Evolutionary conservation across 2,113 vertebrate genomes (phyloP).

Genomic region (Hyaena hyaena): DNA sequence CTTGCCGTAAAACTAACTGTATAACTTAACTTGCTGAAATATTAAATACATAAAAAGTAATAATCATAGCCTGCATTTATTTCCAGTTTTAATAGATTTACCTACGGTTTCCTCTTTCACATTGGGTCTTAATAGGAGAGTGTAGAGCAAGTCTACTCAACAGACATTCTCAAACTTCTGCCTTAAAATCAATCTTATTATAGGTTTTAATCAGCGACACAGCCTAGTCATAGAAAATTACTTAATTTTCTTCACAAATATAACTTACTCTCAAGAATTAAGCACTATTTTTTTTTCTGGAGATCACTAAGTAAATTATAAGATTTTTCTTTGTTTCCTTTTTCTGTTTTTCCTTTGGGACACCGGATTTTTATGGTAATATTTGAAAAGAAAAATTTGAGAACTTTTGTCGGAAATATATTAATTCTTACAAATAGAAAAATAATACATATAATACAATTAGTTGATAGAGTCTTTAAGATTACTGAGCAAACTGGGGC

Average conservation of each 20-base stretch:
- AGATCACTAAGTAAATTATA: background rate
- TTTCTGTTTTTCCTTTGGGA: background rate
- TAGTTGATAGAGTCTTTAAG: background rate
- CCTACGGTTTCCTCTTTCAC: background rate
- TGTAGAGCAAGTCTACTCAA: background rate
- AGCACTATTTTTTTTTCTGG: background rate
- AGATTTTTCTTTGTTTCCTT: background rate
- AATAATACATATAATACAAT: background rate
- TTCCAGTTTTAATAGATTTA: background rate
- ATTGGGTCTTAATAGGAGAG: background rate
- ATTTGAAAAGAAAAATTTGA: background rate
- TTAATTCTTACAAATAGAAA: background rate
- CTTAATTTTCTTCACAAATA: background rate
- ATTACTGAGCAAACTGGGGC: background rate
- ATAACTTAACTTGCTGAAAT: background rate
- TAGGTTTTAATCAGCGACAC: background rate
- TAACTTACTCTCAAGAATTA: background rate
- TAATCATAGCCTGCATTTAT: background rate
- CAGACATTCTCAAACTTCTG: background rate
- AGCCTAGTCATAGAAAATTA: background rate
- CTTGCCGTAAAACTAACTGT: background rate
- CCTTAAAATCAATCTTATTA: background rate
- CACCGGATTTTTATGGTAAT: background rate
- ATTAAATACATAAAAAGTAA: background rate
- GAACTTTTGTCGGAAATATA: background rate